These are phyloP conservation scores for Tuta absoluta DNA, from an alignment of 2,888 invertebrate species.

Conservation along the genomic window DNA sequence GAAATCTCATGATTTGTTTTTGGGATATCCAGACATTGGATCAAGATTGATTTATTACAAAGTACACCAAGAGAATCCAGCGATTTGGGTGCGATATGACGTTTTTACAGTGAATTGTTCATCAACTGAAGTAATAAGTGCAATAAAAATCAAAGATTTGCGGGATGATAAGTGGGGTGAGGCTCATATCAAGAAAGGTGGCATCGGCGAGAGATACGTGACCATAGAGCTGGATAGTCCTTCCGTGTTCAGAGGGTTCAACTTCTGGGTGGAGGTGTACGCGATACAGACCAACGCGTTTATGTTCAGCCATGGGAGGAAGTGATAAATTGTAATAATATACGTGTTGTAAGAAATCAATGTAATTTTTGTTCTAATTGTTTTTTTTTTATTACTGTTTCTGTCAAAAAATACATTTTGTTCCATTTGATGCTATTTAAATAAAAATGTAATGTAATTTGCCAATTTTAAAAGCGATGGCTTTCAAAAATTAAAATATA, in stretches of 20 bases:
- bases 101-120: constrained; percentile 58
- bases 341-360: constrained; percentile 1
- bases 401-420: too few relatives aligned
- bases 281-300: constrained; percentile 33
- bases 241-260: constrained; percentile 63
- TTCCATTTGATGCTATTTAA: too few relatives aligned
- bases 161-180: constrained; percentile 64
- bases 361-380: background rate
- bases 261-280: constrained; percentile 65
- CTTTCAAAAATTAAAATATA: too few relatives aligned
- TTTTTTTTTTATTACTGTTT: constrained; percentile 25
- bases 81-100: constrained; percentile 60
- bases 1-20: constrained; percentile 40
- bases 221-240: constrained; percentile 65
- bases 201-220: constrained; percentile 61
- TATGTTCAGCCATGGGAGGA: constrained; percentile 4
- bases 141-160: constrained; percentile 62
- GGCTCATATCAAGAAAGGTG: constrained; percentile 61
- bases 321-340: background rate
- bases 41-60: constrained; percentile 64
- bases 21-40: constrained; percentile 59
- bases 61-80: constrained; percentile 65
- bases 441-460: too few relatives aligned
- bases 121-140: constrained; percentile 59
- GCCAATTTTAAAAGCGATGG: too few relatives aligned